Conservation (phyloP, 2,888 invertebrate species). For the Eupithecia exiguata region DNA sequence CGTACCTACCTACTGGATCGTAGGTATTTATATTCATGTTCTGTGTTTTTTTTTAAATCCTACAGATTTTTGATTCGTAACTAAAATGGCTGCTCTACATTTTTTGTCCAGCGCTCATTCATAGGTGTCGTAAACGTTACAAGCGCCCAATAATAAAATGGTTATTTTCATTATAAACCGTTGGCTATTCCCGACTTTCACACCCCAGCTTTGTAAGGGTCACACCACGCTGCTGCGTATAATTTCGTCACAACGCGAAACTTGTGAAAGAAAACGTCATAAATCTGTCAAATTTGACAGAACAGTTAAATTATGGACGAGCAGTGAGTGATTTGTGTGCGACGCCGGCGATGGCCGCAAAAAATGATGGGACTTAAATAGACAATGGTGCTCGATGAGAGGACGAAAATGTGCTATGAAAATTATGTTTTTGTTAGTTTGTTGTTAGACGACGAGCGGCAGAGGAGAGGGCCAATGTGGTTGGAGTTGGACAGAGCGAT, state of each 20-base stretch:
- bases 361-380: slow-evolving; percentile 48
- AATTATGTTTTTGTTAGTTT: slow-evolving; percentile 23
- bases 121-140: neutral
- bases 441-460: slow-evolving; percentile 1
- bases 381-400: slow-evolving; percentile 37
- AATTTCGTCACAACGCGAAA: slow-evolving; percentile 54
- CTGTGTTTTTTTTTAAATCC: neutral
- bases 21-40: slow-evolving; percentile 17
- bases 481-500: neutral
- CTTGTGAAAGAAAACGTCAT: slow-evolving; percentile 74
- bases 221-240: slow-evolving; percentile 46
- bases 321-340: slow-evolving; percentile 73
- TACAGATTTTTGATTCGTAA: neutral
- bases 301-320: slow-evolving; percentile 69
- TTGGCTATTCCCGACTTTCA: slow-evolving; percentile 11
- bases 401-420: slow-evolving; percentile 28
- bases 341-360: slow-evolving; percentile 48
- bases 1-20: too few species aligned
- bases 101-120: neutral
- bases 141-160: neutral
- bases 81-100: neutral
- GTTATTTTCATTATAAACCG: neutral
- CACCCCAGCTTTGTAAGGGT: slow-evolving; percentile 39
- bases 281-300: slow-evolving; percentile 75
- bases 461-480: too few species aligned